Evolutionary conservation across 2,888 invertebrate species (phyloP).

Genomic region (Lypha dubia): DNA sequence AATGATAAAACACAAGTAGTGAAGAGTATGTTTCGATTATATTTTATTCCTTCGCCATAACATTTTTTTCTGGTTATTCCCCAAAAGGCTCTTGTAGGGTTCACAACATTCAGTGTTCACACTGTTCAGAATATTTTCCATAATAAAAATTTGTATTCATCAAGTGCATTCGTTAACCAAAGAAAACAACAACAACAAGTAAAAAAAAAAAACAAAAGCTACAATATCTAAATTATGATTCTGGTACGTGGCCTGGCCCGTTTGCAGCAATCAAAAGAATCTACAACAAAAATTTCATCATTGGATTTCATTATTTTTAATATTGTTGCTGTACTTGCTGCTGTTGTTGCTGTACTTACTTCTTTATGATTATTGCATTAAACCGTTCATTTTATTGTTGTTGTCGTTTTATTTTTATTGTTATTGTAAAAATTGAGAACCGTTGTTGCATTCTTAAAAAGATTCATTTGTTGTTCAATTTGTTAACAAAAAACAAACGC

Average conservation of each 20-base stretch:
- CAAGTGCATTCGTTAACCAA: constrained; percentile 31
- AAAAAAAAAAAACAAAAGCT: constrained; percentile 12
- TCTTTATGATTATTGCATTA: constrained; percentile 58
- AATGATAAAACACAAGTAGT: too few relatives aligned
- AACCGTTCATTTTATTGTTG: constrained; percentile 45
- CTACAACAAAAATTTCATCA: constrained; percentile 28
- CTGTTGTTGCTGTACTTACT: constrained; percentile 13
- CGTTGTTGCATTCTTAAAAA: constrained; percentile 50
- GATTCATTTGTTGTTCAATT: constrained; percentile 13
- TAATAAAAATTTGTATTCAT: constrained; percentile 54
- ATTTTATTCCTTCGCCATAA: background rate
- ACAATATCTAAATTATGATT: constrained; percentile 60
- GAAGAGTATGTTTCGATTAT: too few relatives aligned
- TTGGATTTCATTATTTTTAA: constrained; percentile 29
- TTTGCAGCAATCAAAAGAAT: constrained; percentile 38
- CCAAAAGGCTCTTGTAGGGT: background rate
- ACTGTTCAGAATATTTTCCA: background rate
- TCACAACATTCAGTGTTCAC: background rate
- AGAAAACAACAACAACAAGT: constrained; percentile 22
- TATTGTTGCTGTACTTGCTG: background rate
- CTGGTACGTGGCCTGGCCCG: constrained; percentile 55
- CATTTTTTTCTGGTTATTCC: too few relatives aligned
- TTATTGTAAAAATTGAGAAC: constrained; percentile 26
- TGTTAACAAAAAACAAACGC: constrained; percentile 4
- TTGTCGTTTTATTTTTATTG: constrained; percentile 30